These are phyloP conservation scores for Saturnia pavonia DNA, from an alignment of 2,888 invertebrate species.

Conservation along the genomic window DNA sequence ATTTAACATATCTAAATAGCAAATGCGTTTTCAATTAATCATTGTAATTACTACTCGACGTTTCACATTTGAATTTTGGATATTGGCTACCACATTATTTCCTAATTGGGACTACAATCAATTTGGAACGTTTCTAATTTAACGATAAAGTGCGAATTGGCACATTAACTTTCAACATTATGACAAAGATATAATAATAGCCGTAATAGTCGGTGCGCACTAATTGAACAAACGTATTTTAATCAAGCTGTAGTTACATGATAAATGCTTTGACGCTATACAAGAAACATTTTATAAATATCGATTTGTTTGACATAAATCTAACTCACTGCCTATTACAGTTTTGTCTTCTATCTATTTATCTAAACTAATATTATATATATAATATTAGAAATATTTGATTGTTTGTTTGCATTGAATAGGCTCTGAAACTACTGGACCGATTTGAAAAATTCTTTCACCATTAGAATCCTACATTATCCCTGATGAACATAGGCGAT, in stretches of 20 bases:
- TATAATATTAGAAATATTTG: too few relatives aligned
- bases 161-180: neutral
- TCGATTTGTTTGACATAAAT: slow-evolving; percentile 31
- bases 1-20: slow-evolving; percentile 19
- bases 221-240: slow-evolving; percentile 55
- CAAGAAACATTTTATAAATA: slow-evolving; percentile 42
- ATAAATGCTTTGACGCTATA: slow-evolving; percentile 50
- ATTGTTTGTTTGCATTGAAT: too few relatives aligned
- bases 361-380: too few relatives aligned
- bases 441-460: too few relatives aligned
- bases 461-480: too few relatives aligned
- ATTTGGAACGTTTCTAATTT: neutral
- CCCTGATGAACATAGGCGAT: too few relatives aligned
- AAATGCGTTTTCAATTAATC: slow-evolving; percentile 34
- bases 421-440: too few relatives aligned
- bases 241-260: slow-evolving; percentile 55
- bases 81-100: neutral
- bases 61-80: slow-evolving; percentile 36
- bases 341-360: neutral
- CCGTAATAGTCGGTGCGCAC: slow-evolving; percentile 45
- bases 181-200: slow-evolving; percentile 39
- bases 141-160: neutral
- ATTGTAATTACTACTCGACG: slow-evolving; percentile 33
- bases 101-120: neutral
- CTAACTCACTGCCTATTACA: neutral